Percentiles rank a stretch among this genome's conserved stretches.
Conservation (phyloP, 2,113 vertebrate species). For the Podocnemis expansa region DNA sequence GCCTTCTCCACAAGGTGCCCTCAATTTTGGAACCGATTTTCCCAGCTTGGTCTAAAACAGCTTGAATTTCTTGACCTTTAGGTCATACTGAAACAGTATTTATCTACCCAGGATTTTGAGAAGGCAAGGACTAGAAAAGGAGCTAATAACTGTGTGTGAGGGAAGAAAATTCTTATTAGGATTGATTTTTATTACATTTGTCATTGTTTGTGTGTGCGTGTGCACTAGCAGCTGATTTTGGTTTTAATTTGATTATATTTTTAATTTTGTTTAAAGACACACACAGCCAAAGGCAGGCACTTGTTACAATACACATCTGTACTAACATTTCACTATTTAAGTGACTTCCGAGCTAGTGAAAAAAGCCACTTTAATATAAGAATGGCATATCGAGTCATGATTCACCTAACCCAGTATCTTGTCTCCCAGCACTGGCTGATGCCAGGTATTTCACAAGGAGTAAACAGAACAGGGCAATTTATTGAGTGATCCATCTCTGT, state of each 20-base stretch:
- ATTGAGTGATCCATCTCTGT: not conserved
- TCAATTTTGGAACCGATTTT: not conserved
- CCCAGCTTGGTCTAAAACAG: not conserved
- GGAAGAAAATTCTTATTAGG: not conserved
- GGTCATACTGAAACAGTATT: not conserved
- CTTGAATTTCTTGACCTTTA: not conserved
- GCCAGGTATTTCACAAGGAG: not conserved
- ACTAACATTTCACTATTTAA: not conserved
- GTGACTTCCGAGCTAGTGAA: not conserved
- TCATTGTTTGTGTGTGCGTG: not conserved
- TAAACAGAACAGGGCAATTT: not conserved
- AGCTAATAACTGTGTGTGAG: not conserved
- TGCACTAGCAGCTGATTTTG: not conserved
- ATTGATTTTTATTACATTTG: not conserved
- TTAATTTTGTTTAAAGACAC: not conserved
- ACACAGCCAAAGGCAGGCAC: not conserved
- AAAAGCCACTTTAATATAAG: not conserved
- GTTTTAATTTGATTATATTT: not conserved
- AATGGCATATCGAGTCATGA: not conserved
- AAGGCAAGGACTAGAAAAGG: not conserved
- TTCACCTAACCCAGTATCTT: not conserved
- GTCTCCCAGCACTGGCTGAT: not conserved
- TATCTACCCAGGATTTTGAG: not conserved
- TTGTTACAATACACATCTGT: not conserved
- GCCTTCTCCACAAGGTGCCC: not conserved